A percentile compares a stretch with the other conserved stretches of the same genome.
These are phyloP conservation scores for Eudyptes chrysolophus DNA, from an alignment of 2,113 vertebrate species.

Conservation along the genomic window DNA sequence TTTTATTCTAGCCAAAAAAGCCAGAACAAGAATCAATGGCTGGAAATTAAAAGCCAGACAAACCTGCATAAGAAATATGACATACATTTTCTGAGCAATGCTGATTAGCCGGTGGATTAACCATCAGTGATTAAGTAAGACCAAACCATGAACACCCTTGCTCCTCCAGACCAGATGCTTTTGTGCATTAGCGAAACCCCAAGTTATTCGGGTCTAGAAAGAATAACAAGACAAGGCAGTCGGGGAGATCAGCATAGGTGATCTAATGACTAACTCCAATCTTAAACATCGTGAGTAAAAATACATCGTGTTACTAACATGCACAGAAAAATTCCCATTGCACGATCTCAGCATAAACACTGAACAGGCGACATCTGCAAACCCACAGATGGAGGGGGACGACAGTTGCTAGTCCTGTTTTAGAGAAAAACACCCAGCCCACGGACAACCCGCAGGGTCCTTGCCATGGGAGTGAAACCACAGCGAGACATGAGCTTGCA, in stretches of 20 bases:
- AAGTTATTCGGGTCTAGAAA: neutral
- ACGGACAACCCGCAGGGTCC: fast-evolving
- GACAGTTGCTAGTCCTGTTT: neutral
- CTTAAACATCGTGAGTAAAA: neutral
- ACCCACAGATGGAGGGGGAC: neutral
- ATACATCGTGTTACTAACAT: neutral
- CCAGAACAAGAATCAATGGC: conserved; percentile 36
- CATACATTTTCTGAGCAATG: conserved; percentile 20
- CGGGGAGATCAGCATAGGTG: neutral
- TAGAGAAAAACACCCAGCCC: conserved; percentile 11
- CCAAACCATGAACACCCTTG: neutral
- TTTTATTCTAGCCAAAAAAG: conserved; percentile 51
- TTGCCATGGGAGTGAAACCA: neutral
- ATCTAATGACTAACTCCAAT: neutral
- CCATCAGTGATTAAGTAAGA: neutral
- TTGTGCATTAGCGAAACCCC: neutral
- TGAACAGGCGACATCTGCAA: neutral
- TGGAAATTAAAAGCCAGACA: conserved; percentile 64
- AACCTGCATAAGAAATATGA: neutral
- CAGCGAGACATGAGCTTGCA: neutral
- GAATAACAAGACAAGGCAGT: neutral
- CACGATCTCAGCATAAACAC: neutral
- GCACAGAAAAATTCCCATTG: neutral
- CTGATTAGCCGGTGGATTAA: neutral
- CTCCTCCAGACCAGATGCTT: neutral